Conservation (phyloP, 37 sponge, comb jelly and placozoan species). For the Axinella damicornis region DNA sequence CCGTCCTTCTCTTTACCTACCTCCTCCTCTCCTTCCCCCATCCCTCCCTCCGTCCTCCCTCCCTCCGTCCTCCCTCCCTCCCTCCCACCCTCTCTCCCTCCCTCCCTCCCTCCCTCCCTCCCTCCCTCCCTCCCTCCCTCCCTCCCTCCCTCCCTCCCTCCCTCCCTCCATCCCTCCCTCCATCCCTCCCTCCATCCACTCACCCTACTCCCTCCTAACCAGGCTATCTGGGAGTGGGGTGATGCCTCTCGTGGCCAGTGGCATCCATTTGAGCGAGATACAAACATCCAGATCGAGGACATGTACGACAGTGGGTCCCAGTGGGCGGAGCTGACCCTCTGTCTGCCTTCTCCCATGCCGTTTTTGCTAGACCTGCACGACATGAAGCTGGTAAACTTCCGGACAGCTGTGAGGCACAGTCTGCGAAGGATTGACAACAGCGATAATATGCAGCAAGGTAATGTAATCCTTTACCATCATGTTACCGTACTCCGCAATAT, state of each 20-base stretch:
- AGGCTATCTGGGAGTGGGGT: slow-evolving; percentile 90
- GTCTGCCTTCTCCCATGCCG: slow-evolving; percentile 79
- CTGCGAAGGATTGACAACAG: slow-evolving; percentile 49
- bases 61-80: neutral
- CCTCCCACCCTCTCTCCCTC: neutral
- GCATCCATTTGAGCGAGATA: slow-evolving; percentile 78
- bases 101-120: slow-evolving; percentile 15
- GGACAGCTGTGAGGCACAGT: slow-evolving; percentile 53
- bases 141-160: neutral
- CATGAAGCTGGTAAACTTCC: slow-evolving; percentile 80
- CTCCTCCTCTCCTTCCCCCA: too few species aligned
- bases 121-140: too few species aligned
- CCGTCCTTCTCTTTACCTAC: too few species aligned
- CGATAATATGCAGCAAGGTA: slow-evolving; percentile 30
- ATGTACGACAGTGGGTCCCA: slow-evolving; percentile 83
- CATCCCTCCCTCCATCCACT: neutral
- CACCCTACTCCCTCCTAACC: slow-evolving; percentile 10
- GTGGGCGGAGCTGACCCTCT: slow-evolving; percentile 83
- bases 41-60: neutral
- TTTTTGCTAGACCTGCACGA: slow-evolving; percentile 82
- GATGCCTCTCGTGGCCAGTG: slow-evolving; percentile 60
- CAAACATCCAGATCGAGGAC: slow-evolving; percentile 84
- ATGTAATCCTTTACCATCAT: too few species aligned
- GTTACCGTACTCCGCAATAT: too few species aligned
- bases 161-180: too few species aligned